Base-by-base conservation (phyloP, 1,140 invertebrate species). In the Drosophila santomea region DNA sequence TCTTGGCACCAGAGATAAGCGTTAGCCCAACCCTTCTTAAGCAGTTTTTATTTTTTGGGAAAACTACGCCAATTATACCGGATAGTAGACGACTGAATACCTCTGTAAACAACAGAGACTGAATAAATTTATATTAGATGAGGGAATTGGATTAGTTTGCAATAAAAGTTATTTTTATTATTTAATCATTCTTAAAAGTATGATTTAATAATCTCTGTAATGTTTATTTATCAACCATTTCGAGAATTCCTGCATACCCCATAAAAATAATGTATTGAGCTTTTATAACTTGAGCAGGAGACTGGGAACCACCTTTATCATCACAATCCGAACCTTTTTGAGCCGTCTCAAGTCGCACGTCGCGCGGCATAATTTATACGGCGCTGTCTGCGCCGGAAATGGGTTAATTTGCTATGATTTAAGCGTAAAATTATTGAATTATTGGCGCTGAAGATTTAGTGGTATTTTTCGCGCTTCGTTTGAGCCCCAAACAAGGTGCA, bases 361-460 rank as follows among this genome's bases (percentile, higher is more conserved):
- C 66, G 52, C 36, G 64, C 43, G 52, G 78, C 77, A 89, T 89
- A 89, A 89, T 89, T 89, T 89, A 89, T 89, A 80, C 78, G 84
- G 84, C 84, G 84, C 84, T 89, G 84, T 89, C 84, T 89, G 50
- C 80, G 66, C 80, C 84, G 84, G 84, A 89, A 89, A 89, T 89
- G 84, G 84, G 84, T 89, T 89, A 89, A 89, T 89, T 89, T 89
- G 84, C 84, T 89, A 89, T 89, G 84, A 89, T 80, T 89, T 89
- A 89, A 89, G 85, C 84, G 80, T 89, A 80, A 89, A 89, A 89
- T 89, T 89, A 89, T 89, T 89, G 84, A 89, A 89, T 89, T 89
- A 89, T 89, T 89, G 84, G 84, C 68, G 58, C 68, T 71, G 56
- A 77, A 68, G 84, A 89, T 72, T 83, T 78, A 79, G 62, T 80